Conservation (phyloP, 2,113 vertebrate genomes). For the Tauraco erythrolophus region DNA sequence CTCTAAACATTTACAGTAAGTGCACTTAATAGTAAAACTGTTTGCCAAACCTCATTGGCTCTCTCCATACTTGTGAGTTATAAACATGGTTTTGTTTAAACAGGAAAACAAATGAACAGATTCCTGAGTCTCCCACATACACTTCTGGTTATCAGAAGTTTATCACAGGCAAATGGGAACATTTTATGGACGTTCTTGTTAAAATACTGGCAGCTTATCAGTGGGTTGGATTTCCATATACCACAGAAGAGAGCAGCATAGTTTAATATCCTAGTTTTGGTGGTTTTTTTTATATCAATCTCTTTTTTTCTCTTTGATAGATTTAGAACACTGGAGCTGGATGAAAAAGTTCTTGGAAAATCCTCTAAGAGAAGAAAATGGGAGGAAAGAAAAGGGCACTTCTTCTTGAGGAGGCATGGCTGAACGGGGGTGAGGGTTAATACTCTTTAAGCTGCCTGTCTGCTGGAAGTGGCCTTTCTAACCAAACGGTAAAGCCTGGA, state of each 20-base stretch:
- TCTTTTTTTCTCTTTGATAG: not conserved
- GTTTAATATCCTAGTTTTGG: not conserved
- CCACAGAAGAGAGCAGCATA: not conserved
- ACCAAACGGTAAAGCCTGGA: not conserved
- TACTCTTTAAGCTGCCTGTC: not conserved
- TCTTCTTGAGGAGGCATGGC: not conserved
- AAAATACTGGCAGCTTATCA: conserved; percentile 10
- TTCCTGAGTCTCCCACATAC: conserved; percentile 41
- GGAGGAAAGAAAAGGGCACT: not conserved
- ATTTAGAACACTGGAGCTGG: not conserved
- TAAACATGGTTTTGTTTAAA: conserved; percentile 27
- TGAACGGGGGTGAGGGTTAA: not conserved
- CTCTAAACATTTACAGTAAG: conserved; percentile 59
- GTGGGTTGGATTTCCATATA: not conserved
- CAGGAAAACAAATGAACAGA: conserved; percentile 30
- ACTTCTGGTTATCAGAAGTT: conserved; percentile 56
- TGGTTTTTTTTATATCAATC: not conserved
- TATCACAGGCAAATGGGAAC: conserved; percentile 4
- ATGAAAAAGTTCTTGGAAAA: not conserved
- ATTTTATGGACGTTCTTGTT: not conserved
- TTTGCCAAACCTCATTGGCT: conserved; percentile 27
- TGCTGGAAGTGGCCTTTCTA: not conserved
- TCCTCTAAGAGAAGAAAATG: not conserved
- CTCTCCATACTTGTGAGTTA: conserved; percentile 4
- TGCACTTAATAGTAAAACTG: conserved; percentile 38